Conservation (phyloP, 1,140 invertebrate genomes). For the Aphidius gifuensis region DNA sequence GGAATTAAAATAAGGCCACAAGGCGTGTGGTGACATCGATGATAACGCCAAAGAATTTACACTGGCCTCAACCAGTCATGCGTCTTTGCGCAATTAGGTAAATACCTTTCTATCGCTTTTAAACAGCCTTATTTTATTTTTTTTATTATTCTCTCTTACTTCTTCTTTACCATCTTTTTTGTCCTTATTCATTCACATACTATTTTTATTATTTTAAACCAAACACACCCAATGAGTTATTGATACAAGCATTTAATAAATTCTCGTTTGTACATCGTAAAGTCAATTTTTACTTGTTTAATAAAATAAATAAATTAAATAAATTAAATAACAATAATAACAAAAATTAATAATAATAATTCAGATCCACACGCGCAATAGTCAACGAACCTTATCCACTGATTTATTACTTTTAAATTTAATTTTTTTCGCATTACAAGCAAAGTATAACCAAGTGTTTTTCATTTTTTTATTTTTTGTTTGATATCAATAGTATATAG, state of each 20-base stretch:
- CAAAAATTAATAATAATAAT: not conserved
- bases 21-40: constrained; percentile 21
- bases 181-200: too few relatives aligned
- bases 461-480: too few relatives aligned
- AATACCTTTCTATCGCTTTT: constrained; percentile 27
- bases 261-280: constrained; percentile 23
- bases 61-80: constrained; percentile 19
- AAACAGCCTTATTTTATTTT: constrained; percentile 7
- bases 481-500: too few relatives aligned
- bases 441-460: constrained; percentile 15
- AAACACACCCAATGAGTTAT: constrained; percentile 20
- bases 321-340: not conserved
- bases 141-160: too few relatives aligned
- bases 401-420: constrained; percentile 17
- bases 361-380: constrained; percentile 9
- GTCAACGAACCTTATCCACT: constrained; percentile 21
- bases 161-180: too few relatives aligned
- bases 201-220: too few relatives aligned
- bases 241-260: constrained; percentile 23
- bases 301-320: constrained; percentile 8
- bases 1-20: constrained; percentile 29
- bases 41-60: constrained; percentile 29
- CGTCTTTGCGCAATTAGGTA: constrained; percentile 31
- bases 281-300: constrained; percentile 16
- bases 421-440: too few relatives aligned